Conservation (phyloP, 2,888 invertebrate genomes). For the Drosophila lutescens region DNA sequence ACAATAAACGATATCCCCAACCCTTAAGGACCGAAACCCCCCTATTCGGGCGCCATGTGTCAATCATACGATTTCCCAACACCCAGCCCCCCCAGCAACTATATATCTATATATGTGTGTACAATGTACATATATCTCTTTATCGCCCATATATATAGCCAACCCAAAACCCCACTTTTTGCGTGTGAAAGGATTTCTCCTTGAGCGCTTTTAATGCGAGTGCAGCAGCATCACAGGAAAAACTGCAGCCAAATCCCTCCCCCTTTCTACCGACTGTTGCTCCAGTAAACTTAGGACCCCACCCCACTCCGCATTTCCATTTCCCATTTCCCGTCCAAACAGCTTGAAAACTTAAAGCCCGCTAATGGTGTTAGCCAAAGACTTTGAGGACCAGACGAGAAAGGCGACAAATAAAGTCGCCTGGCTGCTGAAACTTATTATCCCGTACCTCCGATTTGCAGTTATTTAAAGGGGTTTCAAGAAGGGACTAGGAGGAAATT, state of each 20-base stretch:
- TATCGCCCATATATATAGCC: neutral
- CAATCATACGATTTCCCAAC: slow-evolving; percentile 54
- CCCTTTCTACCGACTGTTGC: slow-evolving; percentile 49
- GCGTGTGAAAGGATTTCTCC: slow-evolving; percentile 54
- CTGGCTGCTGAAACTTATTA: slow-evolving; percentile 14
- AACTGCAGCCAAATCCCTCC: slow-evolving; percentile 8
- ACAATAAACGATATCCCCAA: slow-evolving; percentile 52
- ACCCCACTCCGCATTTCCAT: slow-evolving; percentile 23
- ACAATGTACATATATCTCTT: neutral
- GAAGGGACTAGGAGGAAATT: neutral
- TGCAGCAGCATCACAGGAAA: slow-evolving; percentile 26
- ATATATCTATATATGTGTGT: neutral
- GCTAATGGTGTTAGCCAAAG: slow-evolving; percentile 39
- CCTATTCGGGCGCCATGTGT: slow-evolving; percentile 54
- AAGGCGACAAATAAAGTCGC: slow-evolving; percentile 19
- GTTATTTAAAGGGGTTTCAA: neutral
- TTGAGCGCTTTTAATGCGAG: slow-evolving; percentile 58
- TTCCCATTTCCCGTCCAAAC: neutral
- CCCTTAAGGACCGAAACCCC: neutral
- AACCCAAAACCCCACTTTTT: slow-evolving; percentile 7
- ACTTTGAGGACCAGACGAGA: slow-evolving; percentile 21
- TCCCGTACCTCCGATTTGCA: slow-evolving; percentile 14
- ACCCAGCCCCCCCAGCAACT: neutral
- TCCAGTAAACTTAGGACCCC: slow-evolving; percentile 52
- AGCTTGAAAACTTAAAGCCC: slow-evolving; percentile 36